Conservation (phyloP, 2,797 vertebrate genomes). For the Macrochelys suwanniensis region DNA sequence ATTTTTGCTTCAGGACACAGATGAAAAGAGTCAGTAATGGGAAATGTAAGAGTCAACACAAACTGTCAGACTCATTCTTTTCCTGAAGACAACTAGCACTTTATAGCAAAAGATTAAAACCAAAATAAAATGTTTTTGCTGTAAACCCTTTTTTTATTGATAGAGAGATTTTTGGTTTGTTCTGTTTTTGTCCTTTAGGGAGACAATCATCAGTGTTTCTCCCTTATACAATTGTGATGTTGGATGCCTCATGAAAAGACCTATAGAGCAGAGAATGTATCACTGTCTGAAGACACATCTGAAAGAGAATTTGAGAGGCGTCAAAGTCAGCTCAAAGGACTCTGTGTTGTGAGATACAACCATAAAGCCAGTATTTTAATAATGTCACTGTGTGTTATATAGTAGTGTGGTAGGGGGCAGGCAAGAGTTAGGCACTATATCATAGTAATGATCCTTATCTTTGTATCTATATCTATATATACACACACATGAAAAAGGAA, state of each 20-base stretch:
- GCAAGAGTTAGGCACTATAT: background rate
- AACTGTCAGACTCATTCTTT: constrained; percentile 76
- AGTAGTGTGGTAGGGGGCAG: background rate
- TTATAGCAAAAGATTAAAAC: constrained; percentile 78
- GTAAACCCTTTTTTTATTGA: constrained; percentile 65
- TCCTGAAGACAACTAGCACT: constrained; percentile 69
- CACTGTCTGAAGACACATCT: background rate
- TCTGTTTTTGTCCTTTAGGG: constrained; percentile 59
- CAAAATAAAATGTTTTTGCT: constrained; percentile 74
- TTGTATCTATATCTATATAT: background rate
- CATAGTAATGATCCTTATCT: background rate
- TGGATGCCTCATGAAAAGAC: background rate
- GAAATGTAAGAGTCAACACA: constrained; percentile 79
- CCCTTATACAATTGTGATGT: background rate
- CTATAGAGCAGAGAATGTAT: background rate
- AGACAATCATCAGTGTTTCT: background rate
- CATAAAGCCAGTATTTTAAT: fast-evolving
- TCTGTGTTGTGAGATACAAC: background rate
- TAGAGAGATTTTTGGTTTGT: constrained; percentile 36
- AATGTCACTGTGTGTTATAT: background rate
- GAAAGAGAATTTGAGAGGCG: background rate
- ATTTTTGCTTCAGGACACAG: constrained; percentile 85
- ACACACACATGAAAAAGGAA: fast-evolving
- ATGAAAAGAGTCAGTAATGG: constrained; percentile 77
- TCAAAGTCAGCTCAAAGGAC: background rate